Percentiles rank a stretch among this genome's conserved stretches.
Evolutionary conservation across 2,113 vertebrate genomes (phyloP).

Genomic region (Pardalotus punctatus): DNA sequence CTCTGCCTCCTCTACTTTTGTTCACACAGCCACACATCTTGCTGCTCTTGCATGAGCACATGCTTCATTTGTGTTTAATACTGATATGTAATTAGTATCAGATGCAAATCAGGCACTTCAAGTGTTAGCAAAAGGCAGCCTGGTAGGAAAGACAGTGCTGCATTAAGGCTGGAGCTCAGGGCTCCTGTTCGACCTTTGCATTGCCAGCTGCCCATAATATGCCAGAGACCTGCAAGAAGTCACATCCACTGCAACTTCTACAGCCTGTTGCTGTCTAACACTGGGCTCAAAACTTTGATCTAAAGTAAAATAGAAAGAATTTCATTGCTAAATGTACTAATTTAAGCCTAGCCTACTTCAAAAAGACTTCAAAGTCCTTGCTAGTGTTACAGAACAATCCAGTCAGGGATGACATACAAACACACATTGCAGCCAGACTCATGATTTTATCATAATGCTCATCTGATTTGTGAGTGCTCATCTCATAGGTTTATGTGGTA

Average conservation of each 20-base stretch:
- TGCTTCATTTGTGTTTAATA: not conserved
- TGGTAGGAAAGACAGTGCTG: not conserved
- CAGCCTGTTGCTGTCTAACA: not conserved
- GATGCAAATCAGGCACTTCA: not conserved
- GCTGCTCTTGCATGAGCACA: not conserved
- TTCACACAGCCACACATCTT: not conserved
- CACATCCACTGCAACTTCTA: not conserved
- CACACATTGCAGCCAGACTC: not conserved
- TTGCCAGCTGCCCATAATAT: not conserved
- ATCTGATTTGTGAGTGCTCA: not conserved
- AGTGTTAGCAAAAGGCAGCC: not conserved
- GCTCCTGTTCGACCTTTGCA: rapidly evolving
- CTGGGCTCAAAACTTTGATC: not conserved
- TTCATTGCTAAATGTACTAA: not conserved
- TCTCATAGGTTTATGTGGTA: not conserved
- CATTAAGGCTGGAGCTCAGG: not conserved
- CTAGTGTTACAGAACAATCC: not conserved
- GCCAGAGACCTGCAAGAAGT: not conserved
- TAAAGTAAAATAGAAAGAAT: not conserved
- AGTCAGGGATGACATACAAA: not conserved
- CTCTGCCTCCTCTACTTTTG: not conserved
- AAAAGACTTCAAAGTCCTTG: not conserved
- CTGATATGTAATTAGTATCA: not conserved
- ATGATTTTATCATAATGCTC: not conserved
- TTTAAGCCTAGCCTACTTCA: not conserved